A percentile compares a stretch with the other conserved stretches of the same genome.
Evolutionary conservation across 2,888 invertebrate species (phyloP).

Genomic region (Trachelus stipa): DNA sequence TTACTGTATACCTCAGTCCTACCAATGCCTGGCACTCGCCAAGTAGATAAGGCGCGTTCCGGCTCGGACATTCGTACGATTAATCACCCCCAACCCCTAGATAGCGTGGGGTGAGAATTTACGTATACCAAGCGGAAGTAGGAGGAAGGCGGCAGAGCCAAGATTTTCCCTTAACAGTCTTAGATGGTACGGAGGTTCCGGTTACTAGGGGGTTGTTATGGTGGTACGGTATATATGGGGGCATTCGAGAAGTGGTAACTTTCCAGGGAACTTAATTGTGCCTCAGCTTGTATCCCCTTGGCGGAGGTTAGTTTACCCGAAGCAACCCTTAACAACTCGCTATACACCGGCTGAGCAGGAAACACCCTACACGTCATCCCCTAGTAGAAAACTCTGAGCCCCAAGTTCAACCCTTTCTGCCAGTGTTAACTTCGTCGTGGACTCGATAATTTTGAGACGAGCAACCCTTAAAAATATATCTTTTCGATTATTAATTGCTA

Average conservation of each 20-base stretch:
- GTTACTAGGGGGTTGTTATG: constrained; percentile 20
- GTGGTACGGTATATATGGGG: neutral
- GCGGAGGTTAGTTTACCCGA: neutral
- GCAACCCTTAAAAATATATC: neutral
- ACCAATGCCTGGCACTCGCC: neutral
- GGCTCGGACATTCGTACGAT: neutral
- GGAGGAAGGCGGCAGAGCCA: neutral
- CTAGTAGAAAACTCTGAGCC: neutral
- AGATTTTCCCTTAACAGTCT: neutral
- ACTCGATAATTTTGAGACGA: neutral
- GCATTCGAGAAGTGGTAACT: neutral
- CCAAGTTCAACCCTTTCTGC: neutral
- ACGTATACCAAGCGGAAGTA: neutral
- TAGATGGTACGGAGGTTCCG: constrained; percentile 8
- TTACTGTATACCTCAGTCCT: neutral
- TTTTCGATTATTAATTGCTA: neutral
- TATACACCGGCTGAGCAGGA: neutral
- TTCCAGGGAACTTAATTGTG: neutral
- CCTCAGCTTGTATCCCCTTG: neutral
- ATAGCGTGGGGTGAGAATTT: neutral
- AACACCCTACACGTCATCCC: neutral
- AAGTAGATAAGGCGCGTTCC: neutral
- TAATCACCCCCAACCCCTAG: neutral
- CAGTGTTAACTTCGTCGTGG: neutral
- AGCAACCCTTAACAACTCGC: neutral